Conservation (phyloP, 2,888 invertebrate genomes). For the Ethmia dodecea region DNA sequence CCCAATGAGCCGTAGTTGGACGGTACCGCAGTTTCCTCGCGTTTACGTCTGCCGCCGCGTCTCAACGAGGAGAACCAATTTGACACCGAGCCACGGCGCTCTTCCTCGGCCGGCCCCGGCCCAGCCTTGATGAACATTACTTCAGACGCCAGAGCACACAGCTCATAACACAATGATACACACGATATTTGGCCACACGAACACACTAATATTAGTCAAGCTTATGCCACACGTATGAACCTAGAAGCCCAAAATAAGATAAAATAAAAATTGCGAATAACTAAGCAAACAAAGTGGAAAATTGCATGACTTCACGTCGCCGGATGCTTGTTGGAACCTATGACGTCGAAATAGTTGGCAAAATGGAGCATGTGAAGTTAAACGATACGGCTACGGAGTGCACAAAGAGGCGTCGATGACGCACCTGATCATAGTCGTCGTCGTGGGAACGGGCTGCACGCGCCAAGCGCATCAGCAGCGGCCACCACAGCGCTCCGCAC, state of each 20-base stretch:
- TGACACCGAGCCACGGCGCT: conserved; percentile 83
- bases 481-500: conserved; percentile 74
- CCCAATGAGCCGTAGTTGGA: conserved; percentile 72
- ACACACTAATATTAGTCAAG: conserved; percentile 49
- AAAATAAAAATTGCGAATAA: conserved; percentile 41
- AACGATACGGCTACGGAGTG: conserved; percentile 49
- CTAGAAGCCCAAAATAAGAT: conserved; percentile 50
- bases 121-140: conserved; percentile 75
- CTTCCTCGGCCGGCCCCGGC: conserved; percentile 70
- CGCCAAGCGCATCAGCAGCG: conserved; percentile 64
- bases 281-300: conserved; percentile 59
- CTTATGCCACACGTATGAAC: conserved; percentile 44
- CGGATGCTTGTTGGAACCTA: conserved; percentile 33
- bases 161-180: conserved; percentile 31
- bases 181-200: conserved; percentile 41
- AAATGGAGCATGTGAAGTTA: conserved; percentile 54
- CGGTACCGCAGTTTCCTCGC: conserved; percentile 56
- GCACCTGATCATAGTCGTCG: conserved; percentile 74
- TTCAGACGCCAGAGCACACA: conserved; percentile 51
- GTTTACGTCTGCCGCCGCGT: conserved; percentile 72
- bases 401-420: conserved; percentile 56
- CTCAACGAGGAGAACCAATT: conserved; percentile 91
- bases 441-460: conserved; percentile 60
- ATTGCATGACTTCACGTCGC: conserved; percentile 53
- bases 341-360: conserved; percentile 45